Base-by-base conservation (phyloP, 2,888 invertebrate species). In the Encarsia formosa region DNA sequence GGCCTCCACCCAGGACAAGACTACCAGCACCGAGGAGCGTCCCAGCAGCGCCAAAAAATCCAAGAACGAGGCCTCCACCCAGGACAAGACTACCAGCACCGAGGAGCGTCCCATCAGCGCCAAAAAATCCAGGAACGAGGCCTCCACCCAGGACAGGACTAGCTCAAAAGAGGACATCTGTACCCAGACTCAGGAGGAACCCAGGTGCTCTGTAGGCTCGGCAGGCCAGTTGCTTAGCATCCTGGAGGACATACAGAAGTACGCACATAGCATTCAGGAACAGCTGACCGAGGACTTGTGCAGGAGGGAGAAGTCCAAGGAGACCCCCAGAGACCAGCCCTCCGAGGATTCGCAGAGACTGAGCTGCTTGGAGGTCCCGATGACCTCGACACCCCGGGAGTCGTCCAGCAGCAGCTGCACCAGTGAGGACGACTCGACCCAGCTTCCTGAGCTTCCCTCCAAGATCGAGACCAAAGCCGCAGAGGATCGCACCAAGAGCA, bases 191-290 rank as follows among this genome's bases (percentile, higher is more conserved):
- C 8, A 16, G 1, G 35, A 48, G 2, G n/a, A 26, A n/a, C 4
- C 18, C 9, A 9, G 24, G n/a, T 37, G 19, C 5, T 16, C 23
- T 32, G 22, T 29, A n/a, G 37, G 49, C 20, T 18, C 55, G 3
- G 13, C 24, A 4, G 37, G 45, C 1, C 43, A 47, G 15, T 18
- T 56, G 15, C 29, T 56, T 11, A 34, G 40, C 4, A 49, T 56
- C 22, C 52, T 56, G 9, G 18, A 16, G 2, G 44, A 56, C 4
- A 56, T 56, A 5, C 49, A 52, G 43, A 11, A 23, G 8, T 56
- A 56, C 35, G 44, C 50, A 1, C 34, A 44, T 16, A 52, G 19
- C 5, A 52, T 56, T n/a, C 35, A 52, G 24, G 34, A 47, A 1
- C 16, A 46, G 8, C 52, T 52, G 4, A 15, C 13, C 15, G n/a